These are phyloP conservation scores for Brachyptera putata DNA, from an alignment of 2,888 invertebrate genomes.

Conservation along the genomic window DNA sequence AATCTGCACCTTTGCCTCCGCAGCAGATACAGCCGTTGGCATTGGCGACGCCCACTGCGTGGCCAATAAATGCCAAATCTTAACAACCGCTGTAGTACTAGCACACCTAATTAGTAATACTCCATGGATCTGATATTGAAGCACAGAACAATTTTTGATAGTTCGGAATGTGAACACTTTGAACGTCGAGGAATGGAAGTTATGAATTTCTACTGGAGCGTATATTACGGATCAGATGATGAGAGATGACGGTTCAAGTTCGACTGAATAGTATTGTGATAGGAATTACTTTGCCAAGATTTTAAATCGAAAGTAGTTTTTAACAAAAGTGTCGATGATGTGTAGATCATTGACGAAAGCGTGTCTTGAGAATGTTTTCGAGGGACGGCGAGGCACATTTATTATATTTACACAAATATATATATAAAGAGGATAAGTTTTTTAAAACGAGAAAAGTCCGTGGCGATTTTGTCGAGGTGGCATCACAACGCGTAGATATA, in stretches of 20 bases:
- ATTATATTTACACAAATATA: slow-evolving; percentile 10
- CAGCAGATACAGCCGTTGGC: slow-evolving; percentile 8
- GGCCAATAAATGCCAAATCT: slow-evolving; percentile 13
- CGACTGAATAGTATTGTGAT: slow-evolving; percentile 31
- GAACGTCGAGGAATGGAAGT: background rate
- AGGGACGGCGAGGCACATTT: slow-evolving; percentile 5
- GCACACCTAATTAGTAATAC: too few relatives aligned
- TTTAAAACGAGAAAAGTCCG: background rate
- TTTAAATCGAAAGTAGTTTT: slow-evolving; percentile 24
- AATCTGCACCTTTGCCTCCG: slow-evolving; percentile 11
- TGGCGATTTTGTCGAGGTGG: background rate
- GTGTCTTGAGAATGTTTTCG: slow-evolving; percentile 16
- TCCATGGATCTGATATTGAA: too few relatives aligned
- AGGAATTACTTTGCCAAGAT: slow-evolving; percentile 29
- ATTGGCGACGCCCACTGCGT: slow-evolving; percentile 15
- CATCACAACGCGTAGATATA: slow-evolving; percentile 17
- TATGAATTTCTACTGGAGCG: too few relatives aligned
- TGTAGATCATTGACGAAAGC: background rate
- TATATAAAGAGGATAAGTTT: slow-evolving; percentile 13
- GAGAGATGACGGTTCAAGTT: too few relatives aligned
- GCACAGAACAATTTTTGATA: too few relatives aligned
- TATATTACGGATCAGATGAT: too few relatives aligned
- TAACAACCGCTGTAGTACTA: slow-evolving; percentile 11
- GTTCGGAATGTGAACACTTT: background rate
- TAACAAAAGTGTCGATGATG: slow-evolving; percentile 8